These are phyloP conservation scores for Urophycis tenuis DNA, from an alignment of 2,797 vertebrate species.

Conservation along the genomic window DNA sequence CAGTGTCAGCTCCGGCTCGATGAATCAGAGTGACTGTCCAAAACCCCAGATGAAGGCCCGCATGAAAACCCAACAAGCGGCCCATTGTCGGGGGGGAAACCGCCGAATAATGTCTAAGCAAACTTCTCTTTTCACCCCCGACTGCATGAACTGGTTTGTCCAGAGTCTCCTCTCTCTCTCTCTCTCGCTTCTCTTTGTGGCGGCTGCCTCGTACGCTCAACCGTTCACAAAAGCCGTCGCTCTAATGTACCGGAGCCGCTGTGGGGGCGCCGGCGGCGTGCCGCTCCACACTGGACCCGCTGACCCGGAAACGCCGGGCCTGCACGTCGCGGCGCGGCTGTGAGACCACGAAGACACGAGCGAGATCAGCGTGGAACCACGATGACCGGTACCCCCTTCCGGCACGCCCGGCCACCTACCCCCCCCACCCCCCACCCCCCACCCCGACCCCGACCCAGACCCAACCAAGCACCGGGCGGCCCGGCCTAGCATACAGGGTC, in stretches of 20 bases:
- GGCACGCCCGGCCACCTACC: not conserved
- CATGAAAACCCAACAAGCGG: not conserved
- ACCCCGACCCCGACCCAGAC: not conserved
- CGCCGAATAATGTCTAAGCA: not conserved
- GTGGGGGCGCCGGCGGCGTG: slow-evolving; percentile 15
- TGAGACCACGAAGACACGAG: slow-evolving; percentile 41
- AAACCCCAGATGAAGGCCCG: not conserved
- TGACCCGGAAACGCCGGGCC: slow-evolving; percentile 54
- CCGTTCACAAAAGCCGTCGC: not conserved
- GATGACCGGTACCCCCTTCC: slow-evolving; percentile 12
- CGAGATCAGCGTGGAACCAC: slow-evolving; percentile 29
- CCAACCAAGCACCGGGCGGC: no score
- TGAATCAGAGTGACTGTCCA: not conserved
- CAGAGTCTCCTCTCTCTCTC: not conserved
- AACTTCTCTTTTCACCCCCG: not conserved
- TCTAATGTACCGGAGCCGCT: not conserved
- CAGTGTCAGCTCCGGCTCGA: slow-evolving; percentile 18
- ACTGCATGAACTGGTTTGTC: not conserved
- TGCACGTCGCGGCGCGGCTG: slow-evolving; percentile 34
- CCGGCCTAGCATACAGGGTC: no score
- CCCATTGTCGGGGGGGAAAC: not conserved
- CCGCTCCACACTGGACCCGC: slow-evolving; percentile 41
- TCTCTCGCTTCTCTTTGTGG: no score
- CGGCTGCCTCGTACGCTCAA: no score
- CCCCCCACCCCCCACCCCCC: no score